A percentile compares a stretch with the other conserved stretches of the same genome.
phyloP scores from a whole-genome alignment of 2,888 invertebrate species.

The Uropetala carovei region DNA sequence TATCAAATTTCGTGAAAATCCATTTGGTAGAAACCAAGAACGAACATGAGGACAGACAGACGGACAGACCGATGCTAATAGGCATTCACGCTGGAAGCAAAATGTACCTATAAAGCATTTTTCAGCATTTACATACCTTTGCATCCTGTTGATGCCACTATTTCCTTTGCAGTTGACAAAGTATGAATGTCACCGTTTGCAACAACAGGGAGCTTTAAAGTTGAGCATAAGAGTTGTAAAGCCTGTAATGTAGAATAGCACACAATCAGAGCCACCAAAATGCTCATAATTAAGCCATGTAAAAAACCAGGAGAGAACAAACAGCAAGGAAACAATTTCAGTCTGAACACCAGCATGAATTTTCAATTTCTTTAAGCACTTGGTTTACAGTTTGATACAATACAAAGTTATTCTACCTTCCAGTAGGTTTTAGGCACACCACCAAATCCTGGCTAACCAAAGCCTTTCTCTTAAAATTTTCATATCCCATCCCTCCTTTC shows the following conservation, averaged over 20 bases:
- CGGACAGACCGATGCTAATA: too few species aligned
- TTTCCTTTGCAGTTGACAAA: slow-evolving; percentile 82
- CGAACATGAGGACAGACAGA: too few species aligned
- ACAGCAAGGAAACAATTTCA: background rate
- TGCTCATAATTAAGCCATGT: background rate
- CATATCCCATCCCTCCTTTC: too few species aligned
- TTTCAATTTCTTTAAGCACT: background rate
- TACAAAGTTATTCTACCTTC: too few species aligned
- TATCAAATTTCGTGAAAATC: too few species aligned
- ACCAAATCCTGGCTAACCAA: too few species aligned
- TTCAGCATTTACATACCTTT: slow-evolving; percentile 77
- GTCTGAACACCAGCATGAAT: background rate
- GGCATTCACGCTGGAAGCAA: too few species aligned
- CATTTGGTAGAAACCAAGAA: too few species aligned
- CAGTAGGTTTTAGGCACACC: too few species aligned
- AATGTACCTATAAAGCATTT: too few species aligned
- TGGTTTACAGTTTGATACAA: background rate
- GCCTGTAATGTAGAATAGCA: slow-evolving; percentile 1
- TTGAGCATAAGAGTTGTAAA: slow-evolving; percentile 35
- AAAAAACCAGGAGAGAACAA: background rate
- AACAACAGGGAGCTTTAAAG: slow-evolving; percentile 83
- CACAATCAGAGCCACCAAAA: background rate
- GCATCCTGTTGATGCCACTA: slow-evolving; percentile 83
- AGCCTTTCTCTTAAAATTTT: too few species aligned
- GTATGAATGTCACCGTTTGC: slow-evolving; percentile 94